phyloP scores from a whole-genome alignment of 2,113 vertebrate species.

The Alectura lathami region DNA sequence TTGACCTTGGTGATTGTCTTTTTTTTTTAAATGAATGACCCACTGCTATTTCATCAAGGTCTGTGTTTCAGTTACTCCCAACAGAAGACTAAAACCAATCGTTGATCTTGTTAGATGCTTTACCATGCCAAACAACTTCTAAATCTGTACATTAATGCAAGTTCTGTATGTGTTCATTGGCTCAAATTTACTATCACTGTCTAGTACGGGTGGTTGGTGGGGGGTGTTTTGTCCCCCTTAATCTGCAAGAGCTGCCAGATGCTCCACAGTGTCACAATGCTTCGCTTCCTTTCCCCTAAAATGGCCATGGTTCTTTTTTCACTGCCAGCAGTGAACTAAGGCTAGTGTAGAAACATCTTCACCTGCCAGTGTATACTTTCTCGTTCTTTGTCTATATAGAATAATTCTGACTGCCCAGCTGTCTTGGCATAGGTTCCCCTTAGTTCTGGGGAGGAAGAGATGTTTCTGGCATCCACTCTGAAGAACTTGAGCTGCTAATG shows the following conservation, averaged over 20 bases:
- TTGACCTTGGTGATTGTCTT: background rate
- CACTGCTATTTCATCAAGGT: background rate
- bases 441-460: background rate
- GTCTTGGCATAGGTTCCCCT: background rate
- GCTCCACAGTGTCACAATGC: background rate
- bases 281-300: background rate
- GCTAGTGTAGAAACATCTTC: background rate
- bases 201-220: background rate
- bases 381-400: background rate
- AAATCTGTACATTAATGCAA: background rate
- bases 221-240: background rate
- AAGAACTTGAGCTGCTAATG: background rate
- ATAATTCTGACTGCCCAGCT: background rate
- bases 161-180: background rate
- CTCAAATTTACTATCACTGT: background rate
- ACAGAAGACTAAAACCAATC: background rate
- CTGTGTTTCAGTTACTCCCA: background rate
- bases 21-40: background rate
- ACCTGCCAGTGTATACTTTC: background rate
- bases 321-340: background rate
- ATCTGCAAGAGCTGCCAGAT: background rate
- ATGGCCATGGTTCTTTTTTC: accelerated
- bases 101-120: background rate
- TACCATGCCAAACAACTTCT: background rate
- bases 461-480: background rate